A percentile compares a stretch with the other conserved stretches of the same genome.
Conservation (phyloP, 1,140 invertebrate species). For the Nylanderia fulva region DNA sequence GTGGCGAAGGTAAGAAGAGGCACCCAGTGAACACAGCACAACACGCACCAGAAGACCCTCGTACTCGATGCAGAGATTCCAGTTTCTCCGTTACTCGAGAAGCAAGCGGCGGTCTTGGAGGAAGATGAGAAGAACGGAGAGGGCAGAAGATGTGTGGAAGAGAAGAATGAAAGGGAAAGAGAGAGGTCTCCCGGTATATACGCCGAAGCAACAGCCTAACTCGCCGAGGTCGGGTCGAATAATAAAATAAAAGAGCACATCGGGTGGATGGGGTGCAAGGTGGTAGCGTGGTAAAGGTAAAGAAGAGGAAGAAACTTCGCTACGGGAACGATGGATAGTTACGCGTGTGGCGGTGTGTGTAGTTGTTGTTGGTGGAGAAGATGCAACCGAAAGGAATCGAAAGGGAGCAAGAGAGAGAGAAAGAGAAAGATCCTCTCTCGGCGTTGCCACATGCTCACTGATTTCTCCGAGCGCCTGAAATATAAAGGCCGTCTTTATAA, state of each 20-base stretch:
- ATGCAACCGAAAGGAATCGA: constrained; percentile 38
- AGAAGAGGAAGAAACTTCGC: constrained; percentile 71
- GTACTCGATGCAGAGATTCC: constrained; percentile 70
- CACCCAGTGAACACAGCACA: constrained; percentile 33
- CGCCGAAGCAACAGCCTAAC: constrained; percentile 70
- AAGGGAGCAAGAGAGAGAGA: constrained; percentile 29
- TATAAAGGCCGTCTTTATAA: constrained; percentile 78
- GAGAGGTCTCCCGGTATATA: constrained; percentile 49
- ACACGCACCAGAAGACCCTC: constrained; percentile 29
- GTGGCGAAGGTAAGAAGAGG: constrained; percentile 36
- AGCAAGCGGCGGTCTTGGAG: constrained; percentile 43
- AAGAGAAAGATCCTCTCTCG: constrained; percentile 57
- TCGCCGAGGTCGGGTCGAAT: constrained; percentile 78
- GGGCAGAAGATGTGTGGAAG: not conserved
- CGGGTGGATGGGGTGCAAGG: constrained; percentile 75
- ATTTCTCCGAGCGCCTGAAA: constrained; percentile 77
- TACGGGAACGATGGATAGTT: constrained; percentile 61
- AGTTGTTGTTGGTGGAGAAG: constrained; percentile 38
- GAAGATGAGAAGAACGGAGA: constrained; percentile 26
- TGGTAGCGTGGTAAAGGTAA: constrained; percentile 77
- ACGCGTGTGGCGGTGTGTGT: not conserved
- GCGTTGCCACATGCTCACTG: constrained; percentile 81
- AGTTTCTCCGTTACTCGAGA: constrained; percentile 74
- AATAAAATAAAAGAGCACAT: constrained; percentile 76
- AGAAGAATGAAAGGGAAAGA: not conserved